Conservation (phyloP, 2,888 invertebrate species). For the Conus canariensis region DNA sequence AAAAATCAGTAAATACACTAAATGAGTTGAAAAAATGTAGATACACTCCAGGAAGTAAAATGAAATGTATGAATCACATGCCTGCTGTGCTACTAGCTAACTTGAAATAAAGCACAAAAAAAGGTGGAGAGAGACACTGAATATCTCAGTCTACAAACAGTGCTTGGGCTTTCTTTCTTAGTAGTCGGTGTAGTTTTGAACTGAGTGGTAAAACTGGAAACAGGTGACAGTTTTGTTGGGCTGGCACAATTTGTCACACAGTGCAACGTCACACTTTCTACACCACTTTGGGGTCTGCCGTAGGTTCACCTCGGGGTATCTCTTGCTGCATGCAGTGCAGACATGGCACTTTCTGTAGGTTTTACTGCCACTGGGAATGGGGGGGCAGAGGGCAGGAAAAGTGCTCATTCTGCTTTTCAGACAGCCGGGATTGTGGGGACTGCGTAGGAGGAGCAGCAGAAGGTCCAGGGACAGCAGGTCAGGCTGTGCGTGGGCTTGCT, state of each 20-base stretch:
- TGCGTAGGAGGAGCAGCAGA: conserved; percentile 2
- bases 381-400: conserved; percentile 13
- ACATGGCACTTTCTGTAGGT: conserved; percentile 20
- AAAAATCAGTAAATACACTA: too few relatives aligned
- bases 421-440: not conserved
- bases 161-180: not conserved
- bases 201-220: not conserved
- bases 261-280: not conserved
- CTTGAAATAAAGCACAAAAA: too few relatives aligned
- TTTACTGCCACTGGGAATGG: not conserved
- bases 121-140: too few relatives aligned
- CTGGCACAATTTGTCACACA: not conserved
- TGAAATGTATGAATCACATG: too few relatives aligned
- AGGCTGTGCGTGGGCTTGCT: not conserved
- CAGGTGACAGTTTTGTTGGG: not conserved
- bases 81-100: too few relatives aligned
- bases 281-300: not conserved
- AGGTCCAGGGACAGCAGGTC: not conserved
- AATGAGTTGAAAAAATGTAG: too few relatives aligned
- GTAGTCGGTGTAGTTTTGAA: not conserved
- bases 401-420: too few relatives aligned
- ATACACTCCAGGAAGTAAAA: too few relatives aligned
- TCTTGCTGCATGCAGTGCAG: not conserved
- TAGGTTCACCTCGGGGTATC: not conserved
- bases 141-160: too few relatives aligned